Conservation (phyloP, 1,140 invertebrate species). For the Macrobrachium nipponense region DNA sequence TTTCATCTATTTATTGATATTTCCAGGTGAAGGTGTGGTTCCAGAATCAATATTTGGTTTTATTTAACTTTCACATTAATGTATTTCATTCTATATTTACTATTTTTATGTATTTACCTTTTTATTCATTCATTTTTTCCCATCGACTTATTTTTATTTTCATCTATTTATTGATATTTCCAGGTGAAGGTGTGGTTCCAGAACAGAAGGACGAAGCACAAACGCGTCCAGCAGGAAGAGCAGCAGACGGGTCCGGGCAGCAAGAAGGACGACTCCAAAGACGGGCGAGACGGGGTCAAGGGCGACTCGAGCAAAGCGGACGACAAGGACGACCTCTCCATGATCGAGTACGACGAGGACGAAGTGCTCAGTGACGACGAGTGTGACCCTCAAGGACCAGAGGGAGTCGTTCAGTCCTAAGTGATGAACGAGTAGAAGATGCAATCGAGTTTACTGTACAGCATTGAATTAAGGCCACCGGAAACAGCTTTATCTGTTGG, state of each 20-base stretch:
- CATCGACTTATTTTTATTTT: background rate
- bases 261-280: constrained; percentile 23
- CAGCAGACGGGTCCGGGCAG: constrained; percentile 74
- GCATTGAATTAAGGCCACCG: too few species aligned
- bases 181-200: constrained; percentile 99
- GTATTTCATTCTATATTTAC: background rate
- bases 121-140: background rate
- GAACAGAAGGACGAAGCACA: constrained; percentile 97
- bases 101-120: background rate
- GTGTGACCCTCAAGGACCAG: constrained; percentile 32
- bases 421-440: too few species aligned
- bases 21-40: constrained; percentile 98
- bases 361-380: constrained; percentile 57
- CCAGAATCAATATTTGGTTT: constrained; percentile 80
- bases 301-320: constrained; percentile 39
- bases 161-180: constrained; percentile 66
- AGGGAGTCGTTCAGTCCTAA: constrained; percentile 33
- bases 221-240: constrained; percentile 72
- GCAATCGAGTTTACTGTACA: too few species aligned
- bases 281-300: constrained; percentile 13
- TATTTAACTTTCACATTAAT: too few species aligned
- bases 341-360: constrained; percentile 61
- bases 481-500: too few species aligned
- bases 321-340: constrained; percentile 58
- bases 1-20: background rate